Conservation (phyloP, 2,888 invertebrate genomes). For the Oxytorus armatus region DNA sequence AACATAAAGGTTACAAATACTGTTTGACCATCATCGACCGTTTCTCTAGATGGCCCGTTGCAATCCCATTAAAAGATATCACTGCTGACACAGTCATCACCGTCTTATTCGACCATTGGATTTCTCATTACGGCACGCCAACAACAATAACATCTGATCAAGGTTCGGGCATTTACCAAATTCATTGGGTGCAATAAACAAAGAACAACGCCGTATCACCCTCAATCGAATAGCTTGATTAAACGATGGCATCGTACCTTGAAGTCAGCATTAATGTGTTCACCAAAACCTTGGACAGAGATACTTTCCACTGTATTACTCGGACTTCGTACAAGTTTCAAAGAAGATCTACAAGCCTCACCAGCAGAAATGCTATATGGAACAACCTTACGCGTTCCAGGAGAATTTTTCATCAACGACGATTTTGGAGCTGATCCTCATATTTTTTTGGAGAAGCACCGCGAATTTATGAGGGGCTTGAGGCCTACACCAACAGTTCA, state of each 20-base stretch:
- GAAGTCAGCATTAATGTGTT: too few species aligned
- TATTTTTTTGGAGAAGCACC: conserved; percentile 57
- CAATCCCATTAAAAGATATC: too few species aligned
- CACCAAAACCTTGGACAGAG: too few species aligned
- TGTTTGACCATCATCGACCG: conserved; percentile 72
- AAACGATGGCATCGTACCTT: neutral
- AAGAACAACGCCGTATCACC: conserved; percentile 9
- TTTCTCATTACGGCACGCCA: conserved; percentile 42
- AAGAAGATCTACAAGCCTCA: conserved; percentile 47
- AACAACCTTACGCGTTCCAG: conserved; percentile 60
- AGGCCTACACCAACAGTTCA: conserved; percentile 56
- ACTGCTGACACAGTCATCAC: conserved; percentile 64
- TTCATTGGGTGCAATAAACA: neutral
- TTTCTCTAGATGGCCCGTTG: conserved; percentile 73
- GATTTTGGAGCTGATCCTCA: conserved; percentile 38
- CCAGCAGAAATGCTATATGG: conserved; percentile 64
- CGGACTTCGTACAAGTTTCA: conserved; percentile 74
- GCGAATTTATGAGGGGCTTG: conserved; percentile 50
- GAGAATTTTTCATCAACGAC: conserved; percentile 63
- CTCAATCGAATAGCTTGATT: conserved; percentile 58
- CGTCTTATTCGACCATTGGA: conserved; percentile 42
- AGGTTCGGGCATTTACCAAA: neutral
- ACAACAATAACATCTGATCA: conserved; percentile 75
- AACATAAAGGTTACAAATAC: conserved; percentile 74
- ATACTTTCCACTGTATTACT: too few species aligned